These are phyloP conservation scores for Tetraneura akinire DNA, from an alignment of 1,140 invertebrate genomes.

Conservation along the genomic window DNA sequence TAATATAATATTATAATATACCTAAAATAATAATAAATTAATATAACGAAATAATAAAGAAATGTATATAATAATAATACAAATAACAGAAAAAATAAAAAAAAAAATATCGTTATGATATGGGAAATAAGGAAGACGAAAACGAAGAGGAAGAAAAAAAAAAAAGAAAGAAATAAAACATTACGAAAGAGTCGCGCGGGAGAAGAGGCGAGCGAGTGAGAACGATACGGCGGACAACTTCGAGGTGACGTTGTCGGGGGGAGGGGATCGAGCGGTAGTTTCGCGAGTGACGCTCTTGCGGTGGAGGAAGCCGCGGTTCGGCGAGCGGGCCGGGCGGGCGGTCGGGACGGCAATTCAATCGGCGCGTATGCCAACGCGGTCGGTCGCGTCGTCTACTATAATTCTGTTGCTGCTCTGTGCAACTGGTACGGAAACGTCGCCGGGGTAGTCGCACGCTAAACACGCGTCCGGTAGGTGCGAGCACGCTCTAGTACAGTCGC, in stretches of 20 bases:
- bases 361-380: conserved; percentile 39
- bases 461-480: conserved; percentile 46
- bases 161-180: conserved; percentile 2
- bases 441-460: conserved; percentile 47
- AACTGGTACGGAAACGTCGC: conserved; percentile 41
- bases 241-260: not conserved
- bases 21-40: no score
- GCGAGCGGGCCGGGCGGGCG: no score
- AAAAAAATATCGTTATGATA: not conserved
- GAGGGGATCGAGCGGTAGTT: not conserved
- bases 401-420: not conserved
- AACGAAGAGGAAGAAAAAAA: not conserved
- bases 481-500: conserved; percentile 42
- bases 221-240: no score
- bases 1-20: no score
- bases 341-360: conserved; percentile 31
- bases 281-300: not conserved
- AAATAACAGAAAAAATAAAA: not conserved
- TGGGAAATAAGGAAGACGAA: not conserved
- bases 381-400: conserved; percentile 14
- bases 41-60: no score
- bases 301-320: not conserved
- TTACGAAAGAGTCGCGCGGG: not conserved
- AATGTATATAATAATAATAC: no score
- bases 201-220: not conserved